Evolutionary conservation across 64 coral and sea anemone species (phyloP), one percentile per base, ranked within the genome.

Genomic region (Montipora efflorescens): DNA sequence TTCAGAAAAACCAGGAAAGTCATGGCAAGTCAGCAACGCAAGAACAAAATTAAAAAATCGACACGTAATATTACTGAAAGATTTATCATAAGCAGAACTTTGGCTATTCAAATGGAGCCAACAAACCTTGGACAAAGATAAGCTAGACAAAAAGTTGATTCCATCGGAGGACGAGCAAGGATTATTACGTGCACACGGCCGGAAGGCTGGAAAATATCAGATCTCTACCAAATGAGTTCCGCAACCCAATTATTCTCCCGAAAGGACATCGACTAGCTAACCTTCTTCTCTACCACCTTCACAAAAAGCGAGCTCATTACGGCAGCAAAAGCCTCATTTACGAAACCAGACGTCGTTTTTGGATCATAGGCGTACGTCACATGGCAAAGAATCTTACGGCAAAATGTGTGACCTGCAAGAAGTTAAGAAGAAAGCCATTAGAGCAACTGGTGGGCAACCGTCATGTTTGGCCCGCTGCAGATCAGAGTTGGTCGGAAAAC

Each of bases 331-430:
- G 25, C 25, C 25, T 25, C 25, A 25, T 25, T 25, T 25, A 25
- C 25, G 25, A 25, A 25, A 1, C 25, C 25, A 25, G 25, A 25
- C 25, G 25, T 0, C 25, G 25, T 25, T 25, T 25, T 25, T 25
- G 25, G 25, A 25, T 25, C 25, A 25, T 25, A 25, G 25, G 25
- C 25, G 25, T 25, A 25, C 25, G 25, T 25, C 25, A 25, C 25
- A 25, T 25, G 25, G 0, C 25, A 9, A 92, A 85, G 28, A 5
- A 62, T 19, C 6, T 86, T 5, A 92, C 81, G 36, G 58, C 9
- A 61, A 75, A 72, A 57, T 92, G 71, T 79, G 78, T 92, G 15
- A 85, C 69, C 5, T 92, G 90, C 70, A 92, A 48, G 23, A 92
- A 69, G 16, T 18, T 92, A 66, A 22, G 90, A 15, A 77, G 23